These are phyloP conservation scores for Goniozus legneri DNA, from an alignment of 1,140 invertebrate species.

Conservation along the genomic window DNA sequence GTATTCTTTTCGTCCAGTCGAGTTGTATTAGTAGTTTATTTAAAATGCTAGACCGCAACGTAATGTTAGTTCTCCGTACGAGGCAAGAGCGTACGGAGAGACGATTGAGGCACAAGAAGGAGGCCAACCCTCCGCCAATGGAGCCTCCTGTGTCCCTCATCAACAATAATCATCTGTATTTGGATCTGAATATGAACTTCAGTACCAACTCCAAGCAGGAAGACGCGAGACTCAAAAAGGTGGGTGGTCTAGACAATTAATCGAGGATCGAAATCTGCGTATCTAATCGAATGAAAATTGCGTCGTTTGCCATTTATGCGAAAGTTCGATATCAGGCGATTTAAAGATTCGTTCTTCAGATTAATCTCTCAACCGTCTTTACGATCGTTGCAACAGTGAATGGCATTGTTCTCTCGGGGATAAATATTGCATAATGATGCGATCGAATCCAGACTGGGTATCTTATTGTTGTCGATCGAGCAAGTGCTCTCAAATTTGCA, in stretches of 20 bases:
- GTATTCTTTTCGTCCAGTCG: conserved; percentile 2
- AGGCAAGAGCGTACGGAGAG: conserved; percentile 37
- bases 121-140: conserved; percentile 35
- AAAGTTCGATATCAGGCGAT: neutral
- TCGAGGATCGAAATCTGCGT: no score
- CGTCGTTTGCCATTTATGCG: neutral
- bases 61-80: conserved; percentile 35
- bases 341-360: neutral
- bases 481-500: no score
- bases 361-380: no score
- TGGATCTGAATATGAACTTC: conserved; percentile 36
- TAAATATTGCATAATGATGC: no score
- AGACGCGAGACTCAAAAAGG: conserved; percentile 19
- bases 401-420: no score
- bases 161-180: conserved; percentile 35
- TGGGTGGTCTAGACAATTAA: no score
- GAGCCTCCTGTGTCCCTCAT: conserved; percentile 30
- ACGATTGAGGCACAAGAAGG: conserved; percentile 33
- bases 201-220: conserved; percentile 20
- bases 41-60: conserved; percentile 33
- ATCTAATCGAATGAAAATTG: neutral
- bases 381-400: no score
- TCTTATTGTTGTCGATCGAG: no score
- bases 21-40: no score
- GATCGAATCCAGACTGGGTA: no score